Evolutionary conservation across 2,113 vertebrate species (phyloP).

Genomic region (Cathartes aura): DNA sequence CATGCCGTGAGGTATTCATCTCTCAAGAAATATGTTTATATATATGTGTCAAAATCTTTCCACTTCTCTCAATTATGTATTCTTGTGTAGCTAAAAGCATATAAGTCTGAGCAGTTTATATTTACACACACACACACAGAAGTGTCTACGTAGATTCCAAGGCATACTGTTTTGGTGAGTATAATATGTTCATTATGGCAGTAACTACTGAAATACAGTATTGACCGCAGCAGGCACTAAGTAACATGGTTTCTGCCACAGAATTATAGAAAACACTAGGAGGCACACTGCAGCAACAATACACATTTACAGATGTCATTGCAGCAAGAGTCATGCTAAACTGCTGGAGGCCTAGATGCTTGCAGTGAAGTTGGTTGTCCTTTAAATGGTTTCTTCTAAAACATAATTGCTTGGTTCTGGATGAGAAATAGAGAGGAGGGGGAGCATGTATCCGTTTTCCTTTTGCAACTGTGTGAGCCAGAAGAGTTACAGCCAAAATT

Average conservation of each 20-base stretch:
- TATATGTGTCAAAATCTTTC: not conserved
- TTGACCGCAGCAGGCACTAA: constrained; percentile 24
- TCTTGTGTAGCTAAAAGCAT: not conserved
- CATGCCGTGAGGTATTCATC: not conserved
- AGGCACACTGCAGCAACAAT: constrained; percentile 49
- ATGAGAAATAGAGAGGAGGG: constrained; percentile 47
- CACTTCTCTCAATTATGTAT: not conserved
- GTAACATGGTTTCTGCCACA: constrained; percentile 26
- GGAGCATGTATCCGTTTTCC: not conserved
- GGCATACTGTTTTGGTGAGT: not conserved
- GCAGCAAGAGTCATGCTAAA: constrained; percentile 47
- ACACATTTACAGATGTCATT: constrained; percentile 64
- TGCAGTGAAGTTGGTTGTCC: constrained; percentile 66
- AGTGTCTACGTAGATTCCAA: not conserved
- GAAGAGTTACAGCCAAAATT: constrained; percentile 9
- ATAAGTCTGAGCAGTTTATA: not conserved
- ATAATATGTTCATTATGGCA: not conserved
- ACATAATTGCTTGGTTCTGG: constrained; percentile 70
- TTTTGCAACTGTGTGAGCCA: not conserved
- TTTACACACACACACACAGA: not conserved
- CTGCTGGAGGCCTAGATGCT: constrained; percentile 64
- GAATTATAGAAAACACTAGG: constrained; percentile 59
- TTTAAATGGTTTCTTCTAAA: constrained; percentile 72
- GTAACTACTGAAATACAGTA: not conserved
- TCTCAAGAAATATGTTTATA: not conserved